Percentiles rank a stretch among this genome's conserved stretches.
These are phyloP conservation scores for Bombus haemorrhoidalis DNA, from an alignment of 1,140 invertebrate genomes.

Conservation along the genomic window DNA sequence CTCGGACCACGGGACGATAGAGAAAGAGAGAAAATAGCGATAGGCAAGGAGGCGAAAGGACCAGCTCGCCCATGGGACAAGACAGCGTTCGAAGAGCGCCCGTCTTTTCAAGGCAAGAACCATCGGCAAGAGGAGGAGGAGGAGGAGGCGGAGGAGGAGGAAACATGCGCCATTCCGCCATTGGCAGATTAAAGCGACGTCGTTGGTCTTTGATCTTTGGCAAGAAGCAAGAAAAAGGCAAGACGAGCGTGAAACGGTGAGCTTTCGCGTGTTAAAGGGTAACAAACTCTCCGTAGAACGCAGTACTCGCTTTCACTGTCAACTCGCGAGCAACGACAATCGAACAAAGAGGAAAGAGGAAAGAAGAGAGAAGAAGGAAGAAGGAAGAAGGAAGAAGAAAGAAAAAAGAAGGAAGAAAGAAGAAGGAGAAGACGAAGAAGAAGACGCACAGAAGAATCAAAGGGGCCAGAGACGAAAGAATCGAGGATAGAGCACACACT, in stretches of 20 bases:
- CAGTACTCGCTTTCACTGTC: slow-evolving; percentile 26
- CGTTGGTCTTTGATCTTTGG: slow-evolving; percentile 64
- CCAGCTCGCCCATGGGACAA: neutral
- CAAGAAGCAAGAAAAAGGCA: slow-evolving; percentile 48
- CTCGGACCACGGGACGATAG: neutral
- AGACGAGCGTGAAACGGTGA: slow-evolving; percentile 51
- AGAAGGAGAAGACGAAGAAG: neutral
- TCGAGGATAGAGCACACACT: neutral
- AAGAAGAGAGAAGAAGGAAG: neutral
- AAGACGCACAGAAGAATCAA: neutral
- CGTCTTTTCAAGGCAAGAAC: slow-evolving; percentile 4
- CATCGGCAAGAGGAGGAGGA: slow-evolving; percentile 1
- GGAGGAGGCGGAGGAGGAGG: neutral
- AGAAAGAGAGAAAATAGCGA: neutral
- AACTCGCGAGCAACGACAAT: slow-evolving; percentile 41
- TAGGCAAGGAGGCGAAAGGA: slow-evolving; percentile 14
- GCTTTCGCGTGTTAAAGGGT: slow-evolving; percentile 22
- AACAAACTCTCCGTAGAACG: slow-evolving; percentile 30
- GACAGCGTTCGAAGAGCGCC: neutral
- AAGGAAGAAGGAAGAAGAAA: neutral
- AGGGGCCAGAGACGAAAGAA: slow-evolving; percentile 10
- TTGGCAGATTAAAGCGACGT: slow-evolving; percentile 73
- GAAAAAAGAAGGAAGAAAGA: neutral
- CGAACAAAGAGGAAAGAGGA: slow-evolving; percentile 21
- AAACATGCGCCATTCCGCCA: slow-evolving; percentile 55